phyloP scores from a whole-genome alignment of 1,140 invertebrate species.

The Drosophila dunni region DNA sequence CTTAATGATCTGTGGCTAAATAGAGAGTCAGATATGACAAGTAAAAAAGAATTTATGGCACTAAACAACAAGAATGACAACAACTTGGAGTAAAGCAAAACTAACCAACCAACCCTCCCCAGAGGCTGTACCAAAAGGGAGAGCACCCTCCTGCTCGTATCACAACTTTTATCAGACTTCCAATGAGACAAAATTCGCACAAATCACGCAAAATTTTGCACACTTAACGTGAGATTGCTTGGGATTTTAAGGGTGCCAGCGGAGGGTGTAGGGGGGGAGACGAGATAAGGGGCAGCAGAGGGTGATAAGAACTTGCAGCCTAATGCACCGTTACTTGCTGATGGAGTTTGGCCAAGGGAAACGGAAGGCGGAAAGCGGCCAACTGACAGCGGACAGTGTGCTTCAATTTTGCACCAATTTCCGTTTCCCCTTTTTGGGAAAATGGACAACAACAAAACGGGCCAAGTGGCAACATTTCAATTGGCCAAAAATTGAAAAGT shows the following conservation, averaged over 20 bases:
- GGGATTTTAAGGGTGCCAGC: constrained; percentile 47
- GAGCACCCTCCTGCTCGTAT: not conserved
- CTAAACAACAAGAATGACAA: constrained; percentile 64
- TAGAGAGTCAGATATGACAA: constrained; percentile 74
- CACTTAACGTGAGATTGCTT: constrained; percentile 70
- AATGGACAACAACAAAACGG: constrained; percentile 39
- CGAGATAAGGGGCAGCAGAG: constrained; percentile 30
- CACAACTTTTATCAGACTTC: constrained; percentile 60
- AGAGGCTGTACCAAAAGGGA: not conserved
- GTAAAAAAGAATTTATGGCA: constrained; percentile 78
- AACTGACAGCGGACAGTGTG: not conserved
- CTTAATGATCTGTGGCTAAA: constrained; percentile 81
- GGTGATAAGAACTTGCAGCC: constrained; percentile 78
- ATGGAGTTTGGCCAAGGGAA: constrained; percentile 32
- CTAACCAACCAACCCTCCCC: constrained; percentile 45
- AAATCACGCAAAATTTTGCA: constrained; percentile 80
- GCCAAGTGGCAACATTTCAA: constrained; percentile 78
- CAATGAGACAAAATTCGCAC: constrained; percentile 71
- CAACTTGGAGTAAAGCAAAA: constrained; percentile 22
- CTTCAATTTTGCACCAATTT: constrained; percentile 72
- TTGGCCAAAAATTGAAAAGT: constrained; percentile 74
- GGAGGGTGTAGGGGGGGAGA: not conserved
- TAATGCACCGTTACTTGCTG: constrained; percentile 67
- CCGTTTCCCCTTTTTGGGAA: constrained; percentile 54
- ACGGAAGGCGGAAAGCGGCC: constrained; percentile 6